Base-by-base conservation (phyloP, 2,797 vertebrate genomes). In the Coregonus suidteri region DNA sequence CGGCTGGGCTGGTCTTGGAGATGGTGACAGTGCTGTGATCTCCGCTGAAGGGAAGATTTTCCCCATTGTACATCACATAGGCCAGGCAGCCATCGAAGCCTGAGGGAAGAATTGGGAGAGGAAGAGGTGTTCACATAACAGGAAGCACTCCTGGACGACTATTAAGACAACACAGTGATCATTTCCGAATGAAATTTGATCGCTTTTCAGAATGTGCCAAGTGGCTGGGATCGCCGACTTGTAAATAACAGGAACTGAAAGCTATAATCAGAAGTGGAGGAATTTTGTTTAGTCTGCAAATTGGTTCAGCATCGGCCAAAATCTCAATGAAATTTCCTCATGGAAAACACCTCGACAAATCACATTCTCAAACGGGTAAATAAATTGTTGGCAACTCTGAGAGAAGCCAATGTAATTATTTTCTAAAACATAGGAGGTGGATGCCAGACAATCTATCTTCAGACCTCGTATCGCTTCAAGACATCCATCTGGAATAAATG, bases 31-130 rank as follows among this genome's bases (percentile, higher is more conserved):
- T 90, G 81, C 86, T 93, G 92, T 99, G 97, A 18, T 94, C 95
- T n/a, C 97, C 98, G 0, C 90, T 51, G 56, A 99, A 99, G 0
- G 98, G 98, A 67, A 99, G 94, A 72, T 82, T 96, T 81, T 98
- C 94, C 0, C 90, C 90, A 0, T 98, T 97, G 0, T 98, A 99
- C 79, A 95, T 96, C 85, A 99, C 54, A 0, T 95, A 98, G 0
- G 95, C 95, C 65, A 97, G 91, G 88, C 98, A 99, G 82, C 98
- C 98, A 0, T 95, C 96, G 0, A 99, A 99, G 81, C 97, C 98
- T 99, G 84, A 2, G 34, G 52, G 35, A 72, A n/a, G 13, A 1
- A 20, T 18, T 74, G 13, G 66, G 54, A 69, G 18, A 65, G 67
- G 66, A 66, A 76, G 52, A 68, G 53, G 7, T 51, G 59, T 71